These are phyloP conservation scores for Corythaeola cristata DNA, from an alignment of 2,113 vertebrate genomes.

Conservation along the genomic window DNA sequence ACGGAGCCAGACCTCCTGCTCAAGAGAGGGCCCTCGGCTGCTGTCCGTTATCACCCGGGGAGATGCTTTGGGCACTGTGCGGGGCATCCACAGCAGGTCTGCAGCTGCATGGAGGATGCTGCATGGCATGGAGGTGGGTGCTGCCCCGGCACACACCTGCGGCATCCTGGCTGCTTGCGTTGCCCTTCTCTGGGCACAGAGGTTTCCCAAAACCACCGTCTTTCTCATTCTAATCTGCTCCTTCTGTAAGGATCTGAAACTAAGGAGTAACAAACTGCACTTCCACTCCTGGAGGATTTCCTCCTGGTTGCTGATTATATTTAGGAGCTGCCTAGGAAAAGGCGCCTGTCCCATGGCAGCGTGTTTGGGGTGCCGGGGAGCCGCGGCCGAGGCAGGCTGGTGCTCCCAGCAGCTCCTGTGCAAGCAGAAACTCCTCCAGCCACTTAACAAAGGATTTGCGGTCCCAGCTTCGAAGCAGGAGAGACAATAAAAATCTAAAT, in stretches of 20 bases:
- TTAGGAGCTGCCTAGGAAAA: not conserved
- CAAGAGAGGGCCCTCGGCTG: not conserved
- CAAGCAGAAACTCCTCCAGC: not conserved
- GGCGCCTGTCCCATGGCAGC: rapidly evolving
- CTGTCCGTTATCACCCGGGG: not conserved
- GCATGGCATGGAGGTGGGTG: rapidly evolving
- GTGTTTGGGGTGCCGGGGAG: not conserved
- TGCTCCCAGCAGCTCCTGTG: not conserved
- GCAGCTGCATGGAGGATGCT: not conserved
- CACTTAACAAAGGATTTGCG: not conserved
- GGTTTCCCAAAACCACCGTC: not conserved
- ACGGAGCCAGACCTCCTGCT: not conserved
- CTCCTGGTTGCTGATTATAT: not conserved
- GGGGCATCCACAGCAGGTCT: not conserved
- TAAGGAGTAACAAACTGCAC: not conserved
- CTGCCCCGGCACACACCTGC: rapidly evolving
- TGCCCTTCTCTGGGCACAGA: not conserved
- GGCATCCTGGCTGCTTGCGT: not conserved
- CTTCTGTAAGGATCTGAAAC: not conserved
- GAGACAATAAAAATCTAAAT: constrained; percentile 54
- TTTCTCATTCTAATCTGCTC: not conserved
- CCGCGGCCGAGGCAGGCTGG: rapidly evolving
- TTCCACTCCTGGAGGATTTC: not conserved
- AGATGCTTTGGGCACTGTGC: not conserved
- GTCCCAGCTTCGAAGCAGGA: not conserved